Base-by-base conservation (phyloP, 2,888 invertebrate species). In the Pharmacophagus antenor region DNA sequence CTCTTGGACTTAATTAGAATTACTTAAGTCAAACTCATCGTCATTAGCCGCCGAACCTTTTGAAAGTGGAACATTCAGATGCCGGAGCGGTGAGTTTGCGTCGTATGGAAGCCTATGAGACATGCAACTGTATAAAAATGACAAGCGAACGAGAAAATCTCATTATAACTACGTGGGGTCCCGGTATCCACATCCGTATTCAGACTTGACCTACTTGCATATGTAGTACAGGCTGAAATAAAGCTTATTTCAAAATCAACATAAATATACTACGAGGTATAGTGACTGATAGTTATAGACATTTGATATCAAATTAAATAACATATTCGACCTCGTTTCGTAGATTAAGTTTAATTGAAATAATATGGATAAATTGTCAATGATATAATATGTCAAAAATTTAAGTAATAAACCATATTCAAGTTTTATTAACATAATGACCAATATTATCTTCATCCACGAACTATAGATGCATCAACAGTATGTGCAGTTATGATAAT, bases 121-220 rank as follows among this genome's bases (percentile, higher is more conserved):
- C 21, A 7, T 44, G 18, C 18, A 1, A 54, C 25, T 25, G 23
- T 27, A 54, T 20, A 52, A 44, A 54, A 54, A 44, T 44, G 25
- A 54, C 37, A n/a, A n/a, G 54, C n/a, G n/a, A 54, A 27, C 25
- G 23, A 23, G 46, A 47, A 55, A 55, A 46, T 31, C 46, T 55
- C 46, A 55, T 55, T 55, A 55, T 46, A 44, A 53, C 22, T 25
- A 54, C 21, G 10, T 31, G 54, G 22, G 54, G 20, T 20, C 41
- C 46, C n/a, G 15, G 21, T 55, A 47, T 25, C 46, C 31, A 44
- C 57, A 31, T 46, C 46, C 18, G 57, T 27, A 46, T 51, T 42
- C 31, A 31, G 46, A 51, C 57, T 51, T 52, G 57, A 52, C 57
- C 57, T 21, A 46, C 23, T 51, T 57, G 20, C 20, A 8, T 7